phyloP scores from a whole-genome alignment of 2,113 vertebrate genomes.

The Australoheros scitulus region DNA sequence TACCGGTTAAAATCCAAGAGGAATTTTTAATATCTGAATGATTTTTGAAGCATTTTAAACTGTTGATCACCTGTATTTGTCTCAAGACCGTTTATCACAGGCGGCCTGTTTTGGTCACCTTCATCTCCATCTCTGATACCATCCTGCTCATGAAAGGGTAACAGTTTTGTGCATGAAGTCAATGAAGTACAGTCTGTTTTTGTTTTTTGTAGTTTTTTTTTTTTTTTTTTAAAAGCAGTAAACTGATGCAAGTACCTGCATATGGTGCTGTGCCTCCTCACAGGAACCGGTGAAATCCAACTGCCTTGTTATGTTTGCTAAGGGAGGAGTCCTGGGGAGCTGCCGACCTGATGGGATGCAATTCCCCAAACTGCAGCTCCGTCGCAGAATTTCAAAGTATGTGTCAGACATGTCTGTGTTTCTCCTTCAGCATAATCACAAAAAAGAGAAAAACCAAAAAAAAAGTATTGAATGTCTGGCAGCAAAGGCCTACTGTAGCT shows the following conservation, averaged over 20 bases:
- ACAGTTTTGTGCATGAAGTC: background rate
- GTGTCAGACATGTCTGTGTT: background rate
- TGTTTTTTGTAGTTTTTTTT: no score
- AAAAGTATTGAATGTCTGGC: background rate
- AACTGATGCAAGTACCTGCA: background rate
- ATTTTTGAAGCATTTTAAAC: background rate
- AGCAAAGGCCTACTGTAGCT: background rate
- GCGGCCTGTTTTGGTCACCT: background rate
- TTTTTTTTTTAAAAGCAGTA: no score
- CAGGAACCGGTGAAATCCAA: background rate
- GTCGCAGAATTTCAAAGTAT: background rate
- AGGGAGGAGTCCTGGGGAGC: slow-evolving; percentile 52
- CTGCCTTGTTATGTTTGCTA: background rate
- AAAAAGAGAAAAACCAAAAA: background rate
- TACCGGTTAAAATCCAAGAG: background rate
- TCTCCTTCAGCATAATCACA: background rate
- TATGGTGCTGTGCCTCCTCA: background rate
- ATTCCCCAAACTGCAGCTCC: background rate
- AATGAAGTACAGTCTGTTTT: no score
- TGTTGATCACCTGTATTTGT: slow-evolving; percentile 2
- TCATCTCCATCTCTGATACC: no score
- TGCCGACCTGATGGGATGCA: slow-evolving; percentile 38
- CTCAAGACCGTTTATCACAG: background rate
- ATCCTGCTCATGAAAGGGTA: background rate
- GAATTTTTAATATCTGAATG: no score